Percentiles rank a stretch among this genome's conserved stretches.
Conservation (phyloP, 2,888 invertebrate species). For the Empis stercorea region DNA sequence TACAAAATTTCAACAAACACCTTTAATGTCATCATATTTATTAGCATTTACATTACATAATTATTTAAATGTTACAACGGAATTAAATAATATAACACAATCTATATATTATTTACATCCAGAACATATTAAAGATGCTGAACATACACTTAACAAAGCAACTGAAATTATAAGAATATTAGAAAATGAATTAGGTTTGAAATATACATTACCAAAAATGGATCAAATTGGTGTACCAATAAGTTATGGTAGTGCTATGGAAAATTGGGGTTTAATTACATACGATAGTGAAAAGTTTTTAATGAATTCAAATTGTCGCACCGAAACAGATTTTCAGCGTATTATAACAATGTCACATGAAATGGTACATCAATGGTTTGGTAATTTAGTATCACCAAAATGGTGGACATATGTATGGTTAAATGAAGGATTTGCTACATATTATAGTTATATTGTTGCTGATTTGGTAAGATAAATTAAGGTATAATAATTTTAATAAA, state of each 20-base stretch:
- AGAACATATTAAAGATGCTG: not conserved
- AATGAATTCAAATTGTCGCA: constrained; percentile 40
- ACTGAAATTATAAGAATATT: not conserved
- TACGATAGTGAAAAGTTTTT: constrained; percentile 28
- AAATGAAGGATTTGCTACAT: constrained; percentile 57
- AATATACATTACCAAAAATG: constrained; percentile 64
- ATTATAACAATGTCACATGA: constrained; percentile 44
- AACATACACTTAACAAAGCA: not conserved
- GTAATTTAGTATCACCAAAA: constrained; percentile 54
- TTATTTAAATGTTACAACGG: constrained; percentile 35
- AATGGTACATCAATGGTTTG: constrained; percentile 68
- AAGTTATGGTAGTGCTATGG: constrained; percentile 78
- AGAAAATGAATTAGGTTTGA: constrained; percentile 58
- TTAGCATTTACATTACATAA: constrained; percentile 67
- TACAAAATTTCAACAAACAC: constrained; percentile 40
- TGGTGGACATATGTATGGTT: constrained; percentile 65
- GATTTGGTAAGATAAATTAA: constrained; percentile 22
- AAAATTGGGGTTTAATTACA: constrained; percentile 88
- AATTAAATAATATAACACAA: constrained; percentile 28
- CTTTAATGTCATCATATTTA: constrained; percentile 65
- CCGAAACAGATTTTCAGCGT: constrained; percentile 25
- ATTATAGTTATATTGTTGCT: constrained; percentile 26
- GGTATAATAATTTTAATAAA: too few relatives aligned
- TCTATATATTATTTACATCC: constrained; percentile 22
- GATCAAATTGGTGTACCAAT: constrained; percentile 81